phyloP scores from a whole-genome alignment of 2,888 invertebrate genomes.

The Dryadula phaetusa region DNA sequence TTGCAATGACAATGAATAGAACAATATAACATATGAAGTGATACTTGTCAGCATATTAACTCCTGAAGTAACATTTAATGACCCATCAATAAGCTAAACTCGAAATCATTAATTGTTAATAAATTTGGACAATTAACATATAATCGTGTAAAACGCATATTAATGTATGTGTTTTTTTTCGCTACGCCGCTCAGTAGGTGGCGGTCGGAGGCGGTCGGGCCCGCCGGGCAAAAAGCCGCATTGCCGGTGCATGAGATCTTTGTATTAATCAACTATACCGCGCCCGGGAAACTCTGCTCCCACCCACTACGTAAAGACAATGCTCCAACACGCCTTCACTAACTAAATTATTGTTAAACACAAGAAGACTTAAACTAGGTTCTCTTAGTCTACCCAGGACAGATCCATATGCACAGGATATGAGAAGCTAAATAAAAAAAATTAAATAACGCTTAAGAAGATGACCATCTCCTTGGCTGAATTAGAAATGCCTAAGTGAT shows the following conservation, averaged over 20 bases:
- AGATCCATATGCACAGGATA: too few relatives aligned
- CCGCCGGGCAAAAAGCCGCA: constrained; percentile 37
- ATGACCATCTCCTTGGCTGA: too few relatives aligned
- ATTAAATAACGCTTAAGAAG: too few relatives aligned
- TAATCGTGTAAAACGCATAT: constrained; percentile 22
- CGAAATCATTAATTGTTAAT: neutral
- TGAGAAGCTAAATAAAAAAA: too few relatives aligned
- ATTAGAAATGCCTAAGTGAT: too few relatives aligned
- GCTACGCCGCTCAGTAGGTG: constrained; percentile 4
- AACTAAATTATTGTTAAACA: too few relatives aligned
- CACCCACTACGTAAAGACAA: constrained; percentile 12
- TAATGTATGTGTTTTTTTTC: constrained; percentile 26
- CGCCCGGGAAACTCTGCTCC: constrained; percentile 26
- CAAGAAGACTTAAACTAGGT: too few relatives aligned
- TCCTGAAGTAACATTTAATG: neutral
- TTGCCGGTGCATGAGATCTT: constrained; percentile 41
- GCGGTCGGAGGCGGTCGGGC: constrained; percentile 23
- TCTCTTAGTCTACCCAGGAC: too few relatives aligned
- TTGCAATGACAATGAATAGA: too few relatives aligned
- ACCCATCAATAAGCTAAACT: neutral
- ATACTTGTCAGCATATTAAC: too few relatives aligned
- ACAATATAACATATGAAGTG: too few relatives aligned
- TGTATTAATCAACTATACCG: constrained; percentile 48
- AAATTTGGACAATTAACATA: constrained; percentile 17
- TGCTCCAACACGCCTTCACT: neutral